A percentile compares a stretch with the other conserved stretches of the same genome.
Conservation (phyloP, 1,140 invertebrate species). For the Cydia pomonella region DNA sequence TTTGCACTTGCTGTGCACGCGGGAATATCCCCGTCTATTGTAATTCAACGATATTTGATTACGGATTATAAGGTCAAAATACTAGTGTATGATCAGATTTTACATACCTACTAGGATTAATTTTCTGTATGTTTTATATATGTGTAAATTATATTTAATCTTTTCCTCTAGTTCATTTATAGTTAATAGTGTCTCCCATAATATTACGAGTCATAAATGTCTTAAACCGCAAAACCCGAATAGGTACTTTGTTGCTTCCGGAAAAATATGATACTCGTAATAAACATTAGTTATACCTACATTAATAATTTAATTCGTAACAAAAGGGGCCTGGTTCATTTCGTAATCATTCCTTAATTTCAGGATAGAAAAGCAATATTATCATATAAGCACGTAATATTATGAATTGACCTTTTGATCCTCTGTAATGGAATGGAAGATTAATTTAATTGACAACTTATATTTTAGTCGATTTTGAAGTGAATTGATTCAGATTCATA, state of each 20-base stretch:
- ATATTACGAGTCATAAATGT: neutral
- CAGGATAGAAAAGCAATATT: too few species aligned
- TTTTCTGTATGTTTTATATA: conserved; percentile 30
- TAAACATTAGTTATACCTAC: too few species aligned
- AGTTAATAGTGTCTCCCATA: neutral
- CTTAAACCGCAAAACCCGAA: too few species aligned
- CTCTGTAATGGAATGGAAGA: too few species aligned
- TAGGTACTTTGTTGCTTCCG: too few species aligned
- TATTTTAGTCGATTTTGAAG: neutral
- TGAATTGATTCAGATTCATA: neutral
- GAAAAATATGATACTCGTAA: too few species aligned
- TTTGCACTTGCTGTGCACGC: conserved; percentile 45
- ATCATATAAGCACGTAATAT: too few species aligned
- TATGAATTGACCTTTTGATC: too few species aligned
- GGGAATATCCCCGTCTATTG: conserved; percentile 44
- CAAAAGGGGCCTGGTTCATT: too few species aligned
- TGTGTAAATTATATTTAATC: conserved; percentile 16
- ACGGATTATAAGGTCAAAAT: conserved; percentile 52
- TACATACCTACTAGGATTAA: conserved; percentile 45
- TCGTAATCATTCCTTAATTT: too few species aligned
- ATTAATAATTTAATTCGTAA: too few species aligned
- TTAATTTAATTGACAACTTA: neutral
- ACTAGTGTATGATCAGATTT: conserved; percentile 41
- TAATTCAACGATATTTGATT: conserved; percentile 57
- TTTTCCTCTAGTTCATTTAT: conserved; percentile 27